These are phyloP conservation scores for Diceros bicornis DNA, from an alignment of 2,797 vertebrate genomes.

Conservation along the genomic window DNA sequence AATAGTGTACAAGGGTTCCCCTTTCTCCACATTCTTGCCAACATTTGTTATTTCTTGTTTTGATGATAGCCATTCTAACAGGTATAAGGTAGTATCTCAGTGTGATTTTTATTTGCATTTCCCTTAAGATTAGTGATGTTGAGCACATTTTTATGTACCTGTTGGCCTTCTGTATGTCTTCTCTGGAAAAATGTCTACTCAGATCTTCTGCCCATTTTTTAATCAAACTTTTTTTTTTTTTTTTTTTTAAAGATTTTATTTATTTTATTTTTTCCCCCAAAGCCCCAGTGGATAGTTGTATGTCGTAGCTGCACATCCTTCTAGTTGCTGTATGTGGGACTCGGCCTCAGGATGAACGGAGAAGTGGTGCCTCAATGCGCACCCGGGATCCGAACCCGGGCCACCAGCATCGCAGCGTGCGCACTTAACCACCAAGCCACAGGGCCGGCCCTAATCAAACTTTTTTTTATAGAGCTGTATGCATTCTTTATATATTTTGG, in stretches of 20 bases:
- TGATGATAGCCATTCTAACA: not conserved
- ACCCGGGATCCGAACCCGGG: too few relatives aligned
- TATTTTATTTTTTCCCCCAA: too few relatives aligned
- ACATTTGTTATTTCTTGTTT: not conserved
- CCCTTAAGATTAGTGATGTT: not conserved
- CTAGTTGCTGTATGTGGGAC: too few relatives aligned
- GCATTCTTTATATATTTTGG: not conserved
- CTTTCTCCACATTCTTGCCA: not conserved
- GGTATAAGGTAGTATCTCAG: not conserved
- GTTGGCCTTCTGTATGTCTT: not conserved
- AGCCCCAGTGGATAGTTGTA: too few relatives aligned
- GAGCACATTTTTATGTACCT: not conserved
- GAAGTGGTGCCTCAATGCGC: too few relatives aligned
- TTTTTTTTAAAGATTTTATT: too few relatives aligned
- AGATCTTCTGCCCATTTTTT: not conserved
- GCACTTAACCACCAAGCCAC: too few relatives aligned
- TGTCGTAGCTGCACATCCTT: too few relatives aligned
- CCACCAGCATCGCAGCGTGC: too few relatives aligned
- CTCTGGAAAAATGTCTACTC: not conserved
- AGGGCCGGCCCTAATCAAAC: too few relatives aligned
- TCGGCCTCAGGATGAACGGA: too few relatives aligned
- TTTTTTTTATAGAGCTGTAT: not conserved
- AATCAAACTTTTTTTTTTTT: too few relatives aligned
- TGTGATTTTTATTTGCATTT: not conserved
- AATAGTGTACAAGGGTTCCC: not conserved